A percentile compares a stretch with the other conserved stretches of the same genome.
Conservation (phyloP, 2,797 vertebrate genomes). For the Lepilemur septentrionalis region DNA sequence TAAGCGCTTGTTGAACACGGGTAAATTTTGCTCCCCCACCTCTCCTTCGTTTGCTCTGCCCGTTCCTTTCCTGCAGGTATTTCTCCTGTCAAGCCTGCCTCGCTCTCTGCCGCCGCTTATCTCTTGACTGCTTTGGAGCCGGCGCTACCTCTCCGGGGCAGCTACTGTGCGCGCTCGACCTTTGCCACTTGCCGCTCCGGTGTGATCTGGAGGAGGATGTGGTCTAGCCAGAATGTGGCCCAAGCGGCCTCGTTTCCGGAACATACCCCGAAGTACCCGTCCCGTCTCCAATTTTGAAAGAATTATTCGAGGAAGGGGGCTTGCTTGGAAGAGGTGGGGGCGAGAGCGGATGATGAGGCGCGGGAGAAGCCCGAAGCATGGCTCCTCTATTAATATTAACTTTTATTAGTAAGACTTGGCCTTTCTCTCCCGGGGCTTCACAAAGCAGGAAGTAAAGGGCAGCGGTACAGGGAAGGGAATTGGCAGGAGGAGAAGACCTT, state of each 20-base stretch:
- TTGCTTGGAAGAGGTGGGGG: not conserved
- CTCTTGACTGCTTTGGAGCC: not conserved
- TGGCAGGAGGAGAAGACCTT: not conserved
- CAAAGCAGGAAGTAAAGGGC: conserved; percentile 58
- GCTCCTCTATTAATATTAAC: conserved; percentile 65
- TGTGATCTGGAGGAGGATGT: not conserved
- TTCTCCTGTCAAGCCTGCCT: not conserved
- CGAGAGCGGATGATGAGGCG: not conserved
- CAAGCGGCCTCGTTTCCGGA: not conserved
- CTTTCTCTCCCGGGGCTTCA: not conserved
- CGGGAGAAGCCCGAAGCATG: not conserved
- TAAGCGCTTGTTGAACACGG: not conserved
- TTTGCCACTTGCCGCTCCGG: not conserved
- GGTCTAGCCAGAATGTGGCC: not conserved
- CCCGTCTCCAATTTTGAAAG: not conserved
- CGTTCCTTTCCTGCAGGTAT: not conserved
- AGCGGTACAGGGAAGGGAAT: not conserved
- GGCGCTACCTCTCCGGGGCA: not conserved
- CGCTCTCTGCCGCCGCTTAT: not conserved
- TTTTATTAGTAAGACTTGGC: conserved; percentile 32
- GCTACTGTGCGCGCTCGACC: conserved; percentile 30
- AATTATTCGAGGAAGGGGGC: not conserved
- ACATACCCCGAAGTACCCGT: not conserved
- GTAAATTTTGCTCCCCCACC: not conserved
- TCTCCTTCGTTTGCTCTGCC: not conserved